Percentiles rank a stretch among this genome's conserved stretches.
phyloP scores from a whole-genome alignment of 2,113 vertebrate genomes.

The Ophthalmotilapia sp. region DNA sequence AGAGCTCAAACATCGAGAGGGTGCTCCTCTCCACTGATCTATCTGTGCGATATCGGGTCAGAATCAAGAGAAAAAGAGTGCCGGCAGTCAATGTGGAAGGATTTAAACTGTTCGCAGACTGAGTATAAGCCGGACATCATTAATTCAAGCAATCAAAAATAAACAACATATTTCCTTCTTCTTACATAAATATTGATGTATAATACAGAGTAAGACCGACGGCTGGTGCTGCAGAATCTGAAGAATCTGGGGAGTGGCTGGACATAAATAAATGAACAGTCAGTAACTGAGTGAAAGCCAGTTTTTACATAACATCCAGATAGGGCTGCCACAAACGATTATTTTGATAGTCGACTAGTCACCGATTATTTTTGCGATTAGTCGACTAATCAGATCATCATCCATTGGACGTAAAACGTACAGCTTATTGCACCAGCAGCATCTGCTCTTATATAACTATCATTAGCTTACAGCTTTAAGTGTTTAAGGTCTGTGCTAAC shows the following conservation, averaged over 20 bases:
- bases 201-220: background rate
- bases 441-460: too few relatives aligned
- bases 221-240: background rate
- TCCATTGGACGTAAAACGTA: too few relatives aligned
- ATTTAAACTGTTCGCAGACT: background rate
- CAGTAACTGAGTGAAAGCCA: background rate
- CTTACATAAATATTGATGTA: background rate
- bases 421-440: too few relatives aligned
- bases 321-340: too few relatives aligned
- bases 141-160: background rate
- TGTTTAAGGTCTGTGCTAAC: too few relatives aligned
- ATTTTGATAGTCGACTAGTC: too few relatives aligned
- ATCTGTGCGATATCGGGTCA: background rate
- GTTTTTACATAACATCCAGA: background rate
- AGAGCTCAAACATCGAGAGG: background rate
- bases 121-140: background rate
- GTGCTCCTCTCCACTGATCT: background rate
- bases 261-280: background rate
- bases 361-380: too few relatives aligned
- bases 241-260: background rate
- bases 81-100: background rate
- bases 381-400: too few relatives aligned
- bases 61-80: background rate
- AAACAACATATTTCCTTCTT: background rate
- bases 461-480: too few relatives aligned